Conservation (phyloP, 1,140 invertebrate genomes). For the Coelopa frigida region DNA sequence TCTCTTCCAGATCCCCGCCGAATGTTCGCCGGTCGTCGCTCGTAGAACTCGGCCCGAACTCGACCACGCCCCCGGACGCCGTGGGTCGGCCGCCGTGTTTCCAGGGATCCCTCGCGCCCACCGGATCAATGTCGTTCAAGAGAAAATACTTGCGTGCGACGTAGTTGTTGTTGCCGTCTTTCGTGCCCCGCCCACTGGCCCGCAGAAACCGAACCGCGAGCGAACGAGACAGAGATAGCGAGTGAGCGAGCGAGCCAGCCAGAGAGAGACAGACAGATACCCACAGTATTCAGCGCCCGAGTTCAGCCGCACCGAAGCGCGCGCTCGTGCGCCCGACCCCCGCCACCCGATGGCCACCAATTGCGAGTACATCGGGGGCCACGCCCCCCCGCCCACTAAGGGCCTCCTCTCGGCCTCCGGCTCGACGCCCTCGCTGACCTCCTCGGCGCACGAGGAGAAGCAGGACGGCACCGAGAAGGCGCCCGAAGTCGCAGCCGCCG, state of each 20-base stretch:
- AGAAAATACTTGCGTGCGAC: constrained; percentile 23
- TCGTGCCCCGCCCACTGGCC: neutral
- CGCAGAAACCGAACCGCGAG: neutral
- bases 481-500: neutral
- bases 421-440: constrained; percentile 15
- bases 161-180: neutral
- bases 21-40: too few relatives aligned
- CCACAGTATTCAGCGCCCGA: too few relatives aligned
- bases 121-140: constrained; percentile 34
- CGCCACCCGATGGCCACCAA: constrained; percentile 32
- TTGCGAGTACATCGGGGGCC: constrained; percentile 31
- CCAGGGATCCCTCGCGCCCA: too few relatives aligned
- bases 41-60: too few relatives aligned
- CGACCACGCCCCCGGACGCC: too few relatives aligned
- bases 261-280: too few relatives aligned
- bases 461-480: constrained; percentile 8
- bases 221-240: too few relatives aligned
- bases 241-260: too few relatives aligned
- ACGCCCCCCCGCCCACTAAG: constrained; percentile 14
- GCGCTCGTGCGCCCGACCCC: neutral
- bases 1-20: too few relatives aligned
- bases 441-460: constrained; percentile 19
- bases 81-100: too few relatives aligned
- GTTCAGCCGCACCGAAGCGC: too few relatives aligned
- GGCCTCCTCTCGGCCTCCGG: constrained; percentile 7